phyloP scores from a whole-genome alignment of 2,113 vertebrate genomes.

The Gambusia holbrooki region DNA sequence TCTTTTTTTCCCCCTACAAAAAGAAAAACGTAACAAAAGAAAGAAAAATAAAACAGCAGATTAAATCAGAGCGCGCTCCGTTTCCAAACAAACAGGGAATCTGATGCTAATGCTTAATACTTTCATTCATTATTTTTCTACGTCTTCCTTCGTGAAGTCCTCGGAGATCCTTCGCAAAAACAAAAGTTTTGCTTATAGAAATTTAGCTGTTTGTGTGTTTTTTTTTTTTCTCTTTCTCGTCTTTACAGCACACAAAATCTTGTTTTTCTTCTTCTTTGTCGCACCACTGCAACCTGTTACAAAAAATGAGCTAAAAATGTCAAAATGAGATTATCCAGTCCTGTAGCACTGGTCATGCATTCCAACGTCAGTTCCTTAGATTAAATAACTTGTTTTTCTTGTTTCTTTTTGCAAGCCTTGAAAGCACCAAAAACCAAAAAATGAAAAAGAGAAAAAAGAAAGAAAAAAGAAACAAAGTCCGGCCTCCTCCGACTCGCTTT shows the following conservation, averaged over 20 bases:
- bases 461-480: slow-evolving; percentile 48
- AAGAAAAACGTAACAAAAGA: slow-evolving; percentile 7
- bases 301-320: slow-evolving; percentile 75
- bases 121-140: slow-evolving; percentile 42
- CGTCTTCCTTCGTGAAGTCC: slow-evolving; percentile 62
- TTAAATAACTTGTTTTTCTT: slow-evolving; percentile 76
- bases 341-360: slow-evolving; percentile 83
- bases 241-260: slow-evolving; percentile 63
- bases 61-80: slow-evolving; percentile 59
- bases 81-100: slow-evolving; percentile 33
- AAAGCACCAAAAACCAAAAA: slow-evolving; percentile 77
- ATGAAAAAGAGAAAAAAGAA: slow-evolving; percentile 43
- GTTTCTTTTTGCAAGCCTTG: slow-evolving; percentile 84
- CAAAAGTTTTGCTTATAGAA: slow-evolving; percentile 69
- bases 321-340: slow-evolving; percentile 73
- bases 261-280: slow-evolving; percentile 25
- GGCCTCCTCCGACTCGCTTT: slow-evolving; percentile 61
- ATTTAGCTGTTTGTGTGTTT: slow-evolving; percentile 72
- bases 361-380: slow-evolving; percentile 81
- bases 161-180: slow-evolving; percentile 65
- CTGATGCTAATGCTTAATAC: slow-evolving; percentile 67
- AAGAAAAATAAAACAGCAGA: slow-evolving; percentile 50
- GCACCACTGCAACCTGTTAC: slow-evolving; percentile 58
- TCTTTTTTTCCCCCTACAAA: slow-evolving; percentile 67
- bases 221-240: slow-evolving; percentile 12